A percentile compares a stretch with the other conserved stretches of the same genome.
Evolutionary conservation across 2,113 vertebrate genomes (phyloP).

Genomic region (Cololabis saira): DNA sequence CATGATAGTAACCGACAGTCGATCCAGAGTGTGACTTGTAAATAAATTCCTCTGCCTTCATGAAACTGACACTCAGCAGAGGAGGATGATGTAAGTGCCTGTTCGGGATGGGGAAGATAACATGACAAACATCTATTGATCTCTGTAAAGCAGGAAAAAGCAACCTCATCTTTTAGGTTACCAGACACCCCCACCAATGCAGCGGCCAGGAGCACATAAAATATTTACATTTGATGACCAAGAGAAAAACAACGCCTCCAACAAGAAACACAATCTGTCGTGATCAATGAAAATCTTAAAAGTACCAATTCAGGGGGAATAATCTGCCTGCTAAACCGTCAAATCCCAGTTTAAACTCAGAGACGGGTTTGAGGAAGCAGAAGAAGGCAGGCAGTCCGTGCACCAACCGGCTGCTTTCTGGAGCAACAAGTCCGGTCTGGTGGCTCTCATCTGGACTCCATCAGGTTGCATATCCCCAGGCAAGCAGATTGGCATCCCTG

Average conservation of each 20-base stretch:
- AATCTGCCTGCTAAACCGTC: slow-evolving; percentile 39
- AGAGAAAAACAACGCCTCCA: slow-evolving; percentile 39
- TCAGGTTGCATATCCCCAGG: slow-evolving; percentile 71
- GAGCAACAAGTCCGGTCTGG: slow-evolving; percentile 58
- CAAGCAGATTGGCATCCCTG: slow-evolving; percentile 73
- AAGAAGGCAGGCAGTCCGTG: slow-evolving; percentile 13
- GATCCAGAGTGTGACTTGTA: slow-evolving; percentile 70
- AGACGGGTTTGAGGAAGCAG: slow-evolving; percentile 15
- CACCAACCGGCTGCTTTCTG: slow-evolving; percentile 36
- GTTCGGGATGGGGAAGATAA: slow-evolving; percentile 65
- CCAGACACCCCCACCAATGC: slow-evolving; percentile 65
- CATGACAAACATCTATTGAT: slow-evolving; percentile 73
- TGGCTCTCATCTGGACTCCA: slow-evolving; percentile 80
- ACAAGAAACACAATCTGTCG: slow-evolving; percentile 29
- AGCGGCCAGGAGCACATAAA: slow-evolving; percentile 66
- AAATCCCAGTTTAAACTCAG: slow-evolving; percentile 45
- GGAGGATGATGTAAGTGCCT: slow-evolving; percentile 67
- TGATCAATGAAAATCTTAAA: slow-evolving; percentile 36
- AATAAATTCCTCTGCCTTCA: slow-evolving; percentile 72
- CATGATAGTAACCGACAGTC: slow-evolving; percentile 23
- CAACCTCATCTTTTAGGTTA: slow-evolving; percentile 71
- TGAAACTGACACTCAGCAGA: slow-evolving; percentile 66
- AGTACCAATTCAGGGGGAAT: slow-evolving; percentile 38
- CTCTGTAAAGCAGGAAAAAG: slow-evolving; percentile 62
- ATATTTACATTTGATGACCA: slow-evolving; percentile 77